Evolutionary conservation across 2,888 invertebrate species (phyloP).

Genomic region (Mesoligia furuncula): DNA sequence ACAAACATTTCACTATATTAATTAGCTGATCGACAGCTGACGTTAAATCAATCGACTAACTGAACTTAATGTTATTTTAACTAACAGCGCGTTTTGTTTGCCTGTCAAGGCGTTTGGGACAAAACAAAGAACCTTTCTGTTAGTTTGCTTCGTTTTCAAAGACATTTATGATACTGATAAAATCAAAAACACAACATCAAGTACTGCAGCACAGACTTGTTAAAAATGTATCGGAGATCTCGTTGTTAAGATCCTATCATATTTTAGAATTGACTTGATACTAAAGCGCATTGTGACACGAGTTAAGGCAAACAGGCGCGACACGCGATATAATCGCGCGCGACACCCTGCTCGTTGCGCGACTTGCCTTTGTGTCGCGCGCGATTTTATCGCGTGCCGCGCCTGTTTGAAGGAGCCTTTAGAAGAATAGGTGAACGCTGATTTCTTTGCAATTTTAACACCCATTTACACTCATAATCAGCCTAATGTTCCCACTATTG

Average conservation of each 20-base stretch:
- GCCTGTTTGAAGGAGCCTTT: no score
- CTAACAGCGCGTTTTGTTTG: constrained; percentile 20
- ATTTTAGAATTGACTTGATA: no score
- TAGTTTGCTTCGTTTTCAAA: background rate
- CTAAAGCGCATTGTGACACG: background rate
- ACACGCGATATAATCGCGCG: no score
- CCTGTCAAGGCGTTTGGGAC: background rate
- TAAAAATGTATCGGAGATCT: background rate
- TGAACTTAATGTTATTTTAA: constrained; percentile 33
- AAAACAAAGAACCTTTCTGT: background rate
- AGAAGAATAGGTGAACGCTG: background rate
- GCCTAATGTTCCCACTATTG: no score
- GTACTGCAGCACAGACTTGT: background rate
- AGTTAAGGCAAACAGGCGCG: background rate
- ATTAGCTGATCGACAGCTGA: constrained; percentile 14
- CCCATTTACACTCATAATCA: background rate
- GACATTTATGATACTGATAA: background rate
- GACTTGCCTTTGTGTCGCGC: no score
- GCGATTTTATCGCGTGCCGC: no score
- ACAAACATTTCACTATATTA: constrained; percentile 40
- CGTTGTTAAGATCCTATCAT: background rate
- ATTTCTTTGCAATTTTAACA: background rate
- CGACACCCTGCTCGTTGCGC: no score
- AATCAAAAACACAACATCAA: background rate
- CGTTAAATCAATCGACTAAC: constrained; percentile 27